These are phyloP conservation scores for Clytia hemisphaerica DNA, from an alignment of 30 jellyfish, hydroid and myxozoan genomes.

Conservation along the genomic window DNA sequence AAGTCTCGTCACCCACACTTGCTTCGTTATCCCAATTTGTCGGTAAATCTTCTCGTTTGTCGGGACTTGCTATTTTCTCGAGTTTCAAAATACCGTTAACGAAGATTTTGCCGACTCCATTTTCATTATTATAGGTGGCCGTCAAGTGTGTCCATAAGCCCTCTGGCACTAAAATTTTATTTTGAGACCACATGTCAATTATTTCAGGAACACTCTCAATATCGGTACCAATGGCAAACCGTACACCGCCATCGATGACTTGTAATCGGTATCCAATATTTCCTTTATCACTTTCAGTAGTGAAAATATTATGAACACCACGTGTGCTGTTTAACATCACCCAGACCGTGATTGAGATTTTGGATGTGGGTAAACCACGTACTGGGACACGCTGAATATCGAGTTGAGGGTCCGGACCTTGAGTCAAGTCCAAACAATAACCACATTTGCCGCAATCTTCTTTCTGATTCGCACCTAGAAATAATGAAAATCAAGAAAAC, in stretches of 20 bases:
- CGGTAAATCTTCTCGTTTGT: slow-evolving; percentile 68
- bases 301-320: slow-evolving; percentile 78
- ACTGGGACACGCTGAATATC: slow-evolving; percentile 67
- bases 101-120: slow-evolving; percentile 61
- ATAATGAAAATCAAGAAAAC: neutral
- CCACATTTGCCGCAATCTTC: slow-evolving; percentile 93
- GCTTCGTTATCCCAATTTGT: slow-evolving; percentile 95
- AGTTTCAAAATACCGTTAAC: slow-evolving; percentile 65
- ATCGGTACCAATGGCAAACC: slow-evolving; percentile 93
- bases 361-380: slow-evolving; percentile 63
- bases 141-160: slow-evolving; percentile 89
- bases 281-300: slow-evolving; percentile 76
- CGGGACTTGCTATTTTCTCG: slow-evolving; percentile 43
- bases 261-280: slow-evolving; percentile 83
- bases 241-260: slow-evolving; percentile 72
- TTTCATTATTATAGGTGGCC: slow-evolving; percentile 64
- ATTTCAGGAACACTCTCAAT: slow-evolving; percentile 59
- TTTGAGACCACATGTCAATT: slow-evolving; percentile 54
- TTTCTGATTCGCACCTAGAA: slow-evolving; percentile 81
- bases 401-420: slow-evolving; percentile 76
- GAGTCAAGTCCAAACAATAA: slow-evolving; percentile 72
- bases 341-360: slow-evolving; percentile 81
- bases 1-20: slow-evolving; percentile 73
- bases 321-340: slow-evolving; percentile 68
- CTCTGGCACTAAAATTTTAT: slow-evolving; percentile 63